Percentiles rank a stretch among this genome's conserved stretches.
These are phyloP conservation scores for Plecturocebus donacophilus DNA, from an alignment of 2,113 vertebrate genomes.

Conservation along the genomic window DNA sequence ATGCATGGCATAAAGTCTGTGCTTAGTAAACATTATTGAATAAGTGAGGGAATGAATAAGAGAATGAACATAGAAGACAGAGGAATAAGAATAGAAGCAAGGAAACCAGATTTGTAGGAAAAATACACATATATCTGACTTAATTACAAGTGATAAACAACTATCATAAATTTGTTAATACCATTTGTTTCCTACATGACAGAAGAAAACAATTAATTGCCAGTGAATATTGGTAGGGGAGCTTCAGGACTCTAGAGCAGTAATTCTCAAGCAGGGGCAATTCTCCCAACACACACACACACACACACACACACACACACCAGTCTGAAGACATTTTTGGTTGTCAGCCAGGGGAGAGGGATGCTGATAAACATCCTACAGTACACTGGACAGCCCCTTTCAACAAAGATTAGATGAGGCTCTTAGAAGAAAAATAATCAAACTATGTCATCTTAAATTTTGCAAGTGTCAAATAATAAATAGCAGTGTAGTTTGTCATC, in stretches of 20 bases:
- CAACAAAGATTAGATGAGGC: background rate
- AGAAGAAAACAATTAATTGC: conserved; percentile 17
- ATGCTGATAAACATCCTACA: background rate
- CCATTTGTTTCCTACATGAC: background rate
- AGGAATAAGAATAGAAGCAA: background rate
- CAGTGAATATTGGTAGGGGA: background rate
- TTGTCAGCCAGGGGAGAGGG: background rate
- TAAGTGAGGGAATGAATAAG: background rate
- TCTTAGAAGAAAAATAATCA: conserved; percentile 15
- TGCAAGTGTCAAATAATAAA: conserved; percentile 10
- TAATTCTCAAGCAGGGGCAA: background rate
- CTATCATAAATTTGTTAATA: background rate
- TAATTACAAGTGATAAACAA: background rate
- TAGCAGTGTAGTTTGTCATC: background rate
- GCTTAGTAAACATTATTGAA: background rate
- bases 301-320: background rate
- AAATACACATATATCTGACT: background rate
- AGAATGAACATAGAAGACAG: background rate
- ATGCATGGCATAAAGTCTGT: background rate
- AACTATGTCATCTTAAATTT: conserved; percentile 28
- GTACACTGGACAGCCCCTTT: background rate
- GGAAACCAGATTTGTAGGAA: background rate
- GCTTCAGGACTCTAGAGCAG: background rate
- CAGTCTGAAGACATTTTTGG: background rate
- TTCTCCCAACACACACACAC: background rate